Evolutionary conservation across 1,140 invertebrate species (phyloP), one percentile per base, ranked within the genome.

Genomic region (Onthophagus taurus): DNA sequence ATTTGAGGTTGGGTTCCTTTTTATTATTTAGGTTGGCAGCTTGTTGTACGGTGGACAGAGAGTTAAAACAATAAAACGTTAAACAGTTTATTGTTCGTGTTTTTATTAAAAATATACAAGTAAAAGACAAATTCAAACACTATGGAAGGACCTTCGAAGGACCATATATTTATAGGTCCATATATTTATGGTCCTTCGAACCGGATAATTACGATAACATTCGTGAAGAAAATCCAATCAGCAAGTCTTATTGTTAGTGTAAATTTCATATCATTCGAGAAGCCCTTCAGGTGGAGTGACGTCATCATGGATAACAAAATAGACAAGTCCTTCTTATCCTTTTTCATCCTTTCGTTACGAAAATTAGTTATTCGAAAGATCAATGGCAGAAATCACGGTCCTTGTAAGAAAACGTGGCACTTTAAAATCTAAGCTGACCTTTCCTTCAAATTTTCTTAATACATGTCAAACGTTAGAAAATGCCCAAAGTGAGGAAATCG

Each of bases 181-280:
- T n/a, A n/a, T n/a, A n/a, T n/a, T n/a, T n/a, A 12, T 36, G 34
- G 34, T 36, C 34, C 34, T 36, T 36, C 34, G 34, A 36, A 18
- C 34, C 34, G 14, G 34, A 36, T 36, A 18, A 18, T n/a, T 36
- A 3, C 4, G 4, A 18, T 9, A 17, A 3, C 2, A 2, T 7
- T n/a, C 13, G 8, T 9, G 34, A 18, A 36, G 7, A 36, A 7
- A 8, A 8, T 6, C 7, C 4, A 14, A 3, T 7, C 34, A 18
- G n/a, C 34, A 9, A 9, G 34, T 5, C 8, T 17, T 20, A 18
- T 1, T 13, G 7, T 17, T 17, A 17, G 5, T 18, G 20, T 12
- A 14, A 13, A 18, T 16, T 4, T 6, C 4, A 19, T 6, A 14
- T 9, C 13, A 18, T 13, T 4, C n/a, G 11, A 4, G 3, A 18